Evolutionary conservation across 2,113 vertebrate genomes (phyloP).

Genomic region (Corythornis cristatus): DNA sequence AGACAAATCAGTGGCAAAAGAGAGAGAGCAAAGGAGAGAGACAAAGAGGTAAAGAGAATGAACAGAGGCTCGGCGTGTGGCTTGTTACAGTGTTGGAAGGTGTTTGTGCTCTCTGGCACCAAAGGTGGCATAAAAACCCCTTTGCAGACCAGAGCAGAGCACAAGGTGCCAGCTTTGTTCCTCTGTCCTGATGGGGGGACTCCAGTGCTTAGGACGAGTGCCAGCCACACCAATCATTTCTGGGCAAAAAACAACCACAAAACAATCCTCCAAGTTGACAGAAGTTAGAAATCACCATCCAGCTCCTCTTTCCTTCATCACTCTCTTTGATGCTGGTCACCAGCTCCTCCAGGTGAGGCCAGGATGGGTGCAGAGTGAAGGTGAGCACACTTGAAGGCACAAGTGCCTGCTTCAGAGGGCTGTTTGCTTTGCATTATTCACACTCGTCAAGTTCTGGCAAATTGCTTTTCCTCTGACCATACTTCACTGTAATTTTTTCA

Average conservation of each 20-base stretch:
- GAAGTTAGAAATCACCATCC: neutral
- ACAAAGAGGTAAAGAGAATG: slow-evolving; percentile 13
- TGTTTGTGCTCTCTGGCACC: slow-evolving; percentile 12
- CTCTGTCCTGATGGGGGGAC: neutral
- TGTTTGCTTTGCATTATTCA: slow-evolving; percentile 33
- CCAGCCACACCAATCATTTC: neutral
- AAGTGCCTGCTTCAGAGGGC: neutral
- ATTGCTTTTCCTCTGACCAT: neutral
- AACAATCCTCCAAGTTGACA: neutral
- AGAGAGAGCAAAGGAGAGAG: neutral
- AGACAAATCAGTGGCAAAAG: neutral
- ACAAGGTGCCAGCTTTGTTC: neutral
- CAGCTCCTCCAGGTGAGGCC: neutral
- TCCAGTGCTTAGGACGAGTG: neutral
- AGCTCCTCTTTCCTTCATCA: neutral
- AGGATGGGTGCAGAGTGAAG: neutral
- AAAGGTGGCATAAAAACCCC: neutral
- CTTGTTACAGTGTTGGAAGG: slow-evolving; percentile 6
- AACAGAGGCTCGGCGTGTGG: rapidly evolving
- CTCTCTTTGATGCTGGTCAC: neutral
- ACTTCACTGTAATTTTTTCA: slow-evolving; percentile 17
- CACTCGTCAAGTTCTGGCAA: slow-evolving; percentile 31
- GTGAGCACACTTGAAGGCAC: neutral
- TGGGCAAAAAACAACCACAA: neutral
- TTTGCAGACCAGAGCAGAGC: neutral